Evolutionary conservation across 2,113 vertebrate species (phyloP).

Genomic region (Phyllostomus hastatus): DNA sequence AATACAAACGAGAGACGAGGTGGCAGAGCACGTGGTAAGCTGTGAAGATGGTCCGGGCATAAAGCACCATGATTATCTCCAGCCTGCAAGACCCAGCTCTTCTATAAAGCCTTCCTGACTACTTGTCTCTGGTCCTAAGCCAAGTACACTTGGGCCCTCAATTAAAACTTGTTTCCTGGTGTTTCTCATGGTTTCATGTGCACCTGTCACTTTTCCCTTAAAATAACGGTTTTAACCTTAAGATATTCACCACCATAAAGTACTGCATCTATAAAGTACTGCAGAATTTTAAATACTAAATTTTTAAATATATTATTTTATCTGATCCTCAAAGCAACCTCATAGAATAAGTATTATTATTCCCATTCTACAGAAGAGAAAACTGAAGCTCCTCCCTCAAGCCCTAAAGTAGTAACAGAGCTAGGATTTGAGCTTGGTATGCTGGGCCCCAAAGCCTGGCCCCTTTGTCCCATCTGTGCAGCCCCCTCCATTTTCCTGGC

Average conservation of each 20-base stretch:
- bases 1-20: background rate
- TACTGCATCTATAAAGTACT: background rate
- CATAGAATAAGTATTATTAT: background rate
- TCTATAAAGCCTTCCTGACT: background rate
- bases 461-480: background rate
- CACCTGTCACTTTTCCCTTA: background rate
- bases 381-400: background rate
- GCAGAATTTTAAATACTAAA: background rate
- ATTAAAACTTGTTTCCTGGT: background rate
- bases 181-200: background rate
- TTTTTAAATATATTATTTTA: slow-evolving; percentile 21
- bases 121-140: background rate
- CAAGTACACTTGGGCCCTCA: background rate
- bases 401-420: background rate
- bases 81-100: background rate
- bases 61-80: background rate
- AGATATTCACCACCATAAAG: background rate
- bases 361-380: background rate
- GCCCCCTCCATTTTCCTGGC: background rate
- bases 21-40: background rate
- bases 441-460: background rate
- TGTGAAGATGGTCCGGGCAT: background rate
- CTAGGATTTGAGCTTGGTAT: background rate
- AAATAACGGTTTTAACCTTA: background rate
- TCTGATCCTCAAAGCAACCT: background rate